phyloP scores from a whole-genome alignment of 2,797 vertebrate species.

The Natrix natrix region DNA sequence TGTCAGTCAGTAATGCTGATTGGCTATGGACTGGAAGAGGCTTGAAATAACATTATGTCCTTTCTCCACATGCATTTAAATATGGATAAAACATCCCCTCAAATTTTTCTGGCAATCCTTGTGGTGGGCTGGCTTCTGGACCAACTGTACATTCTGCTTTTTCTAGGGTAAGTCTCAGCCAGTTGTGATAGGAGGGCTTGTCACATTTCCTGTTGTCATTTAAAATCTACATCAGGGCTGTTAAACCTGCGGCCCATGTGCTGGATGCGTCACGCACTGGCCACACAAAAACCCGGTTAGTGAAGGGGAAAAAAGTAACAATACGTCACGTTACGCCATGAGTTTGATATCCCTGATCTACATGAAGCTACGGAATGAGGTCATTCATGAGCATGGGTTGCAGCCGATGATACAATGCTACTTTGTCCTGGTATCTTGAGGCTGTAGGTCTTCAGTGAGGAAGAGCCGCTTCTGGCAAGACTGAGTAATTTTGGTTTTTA shows the following conservation, averaged over 20 bases:
- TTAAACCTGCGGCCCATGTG: fast-evolving
- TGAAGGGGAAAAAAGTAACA: too few species aligned
- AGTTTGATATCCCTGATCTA: background rate
- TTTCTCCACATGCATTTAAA: background rate
- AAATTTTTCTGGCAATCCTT: background rate
- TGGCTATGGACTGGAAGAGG: background rate
- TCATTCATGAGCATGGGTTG: background rate
- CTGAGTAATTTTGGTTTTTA: background rate
- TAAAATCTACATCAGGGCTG: background rate
- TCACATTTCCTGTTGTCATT: background rate
- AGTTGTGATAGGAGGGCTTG: background rate
- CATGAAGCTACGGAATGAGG: background rate
- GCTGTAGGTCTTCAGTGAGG: background rate
- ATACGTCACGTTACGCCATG: too few species aligned
- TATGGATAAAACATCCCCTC: background rate
- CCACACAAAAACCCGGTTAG: too few species aligned
- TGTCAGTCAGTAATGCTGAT: background rate
- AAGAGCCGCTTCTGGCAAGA: background rate
- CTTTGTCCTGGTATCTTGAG: background rate
- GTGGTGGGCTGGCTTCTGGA: background rate
- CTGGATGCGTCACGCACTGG: too few species aligned
- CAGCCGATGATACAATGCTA: background rate
- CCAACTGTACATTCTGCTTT: background rate
- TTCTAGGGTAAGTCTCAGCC: background rate
- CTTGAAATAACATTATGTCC: background rate